These are phyloP conservation scores for Xyrauchen texanus DNA, from an alignment of 2,113 vertebrate species.

Conservation along the genomic window DNA sequence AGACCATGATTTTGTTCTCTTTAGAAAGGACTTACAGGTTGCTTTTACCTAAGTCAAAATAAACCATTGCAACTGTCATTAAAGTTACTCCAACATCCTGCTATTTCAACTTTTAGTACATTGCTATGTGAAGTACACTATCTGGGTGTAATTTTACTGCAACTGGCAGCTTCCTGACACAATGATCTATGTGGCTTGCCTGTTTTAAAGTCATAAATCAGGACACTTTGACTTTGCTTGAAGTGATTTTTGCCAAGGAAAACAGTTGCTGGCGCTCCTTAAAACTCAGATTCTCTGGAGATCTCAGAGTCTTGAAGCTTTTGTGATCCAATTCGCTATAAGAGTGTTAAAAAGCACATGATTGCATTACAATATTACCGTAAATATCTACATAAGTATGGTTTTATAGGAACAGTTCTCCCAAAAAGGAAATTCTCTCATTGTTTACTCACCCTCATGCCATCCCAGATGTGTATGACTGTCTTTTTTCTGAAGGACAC, in stretches of 20 bases:
- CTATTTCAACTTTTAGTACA: not conserved
- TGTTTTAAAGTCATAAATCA: constrained; percentile 2
- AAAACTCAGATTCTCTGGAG: constrained; percentile 70
- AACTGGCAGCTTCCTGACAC: not conserved
- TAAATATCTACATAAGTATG: not conserved
- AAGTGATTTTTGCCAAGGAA: constrained; percentile 55
- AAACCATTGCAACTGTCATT: not conserved
- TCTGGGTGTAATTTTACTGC: not conserved
- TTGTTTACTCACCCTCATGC: too few species aligned
- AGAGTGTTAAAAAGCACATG: not conserved
- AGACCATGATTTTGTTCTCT: not conserved
- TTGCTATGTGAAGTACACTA: not conserved
- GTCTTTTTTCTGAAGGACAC: too few species aligned
- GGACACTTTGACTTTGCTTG: constrained; percentile 36
- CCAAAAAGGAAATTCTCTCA: too few species aligned
- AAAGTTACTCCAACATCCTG: not conserved
- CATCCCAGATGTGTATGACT: too few species aligned
- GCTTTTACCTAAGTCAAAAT: not conserved
- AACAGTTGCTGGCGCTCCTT: constrained; percentile 69
- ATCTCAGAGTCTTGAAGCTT: not conserved
- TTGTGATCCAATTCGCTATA: constrained; percentile 50
- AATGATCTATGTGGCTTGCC: not conserved
- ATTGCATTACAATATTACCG: not conserved
- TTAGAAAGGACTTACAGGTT: not conserved
- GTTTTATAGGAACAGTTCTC: too few species aligned